phyloP scores from a whole-genome alignment of 2,797 vertebrate genomes.

The Pitangus sulphuratus region DNA sequence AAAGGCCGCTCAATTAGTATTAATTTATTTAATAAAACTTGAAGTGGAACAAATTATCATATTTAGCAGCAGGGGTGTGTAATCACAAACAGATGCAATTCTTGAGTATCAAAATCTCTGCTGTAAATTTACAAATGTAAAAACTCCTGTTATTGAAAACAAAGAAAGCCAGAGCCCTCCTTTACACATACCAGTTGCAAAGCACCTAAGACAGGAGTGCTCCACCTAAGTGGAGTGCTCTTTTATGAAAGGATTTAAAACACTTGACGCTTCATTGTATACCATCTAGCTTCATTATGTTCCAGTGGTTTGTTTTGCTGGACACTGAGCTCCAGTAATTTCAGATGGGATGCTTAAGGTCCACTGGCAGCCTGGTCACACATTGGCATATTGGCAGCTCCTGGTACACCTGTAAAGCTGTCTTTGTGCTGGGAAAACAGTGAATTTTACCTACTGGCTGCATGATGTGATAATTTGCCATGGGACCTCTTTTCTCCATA shows the following conservation, averaged over 20 bases:
- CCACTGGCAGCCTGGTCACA: background rate
- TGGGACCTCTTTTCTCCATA: background rate
- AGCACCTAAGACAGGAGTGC: background rate
- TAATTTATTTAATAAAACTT: slow-evolving; percentile 51
- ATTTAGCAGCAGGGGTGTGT: background rate
- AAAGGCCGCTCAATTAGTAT: background rate
- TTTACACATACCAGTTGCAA: accelerated
- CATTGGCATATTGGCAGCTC: accelerated
- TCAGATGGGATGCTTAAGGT: background rate
- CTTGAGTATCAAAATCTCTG: background rate
- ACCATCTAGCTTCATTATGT: background rate
- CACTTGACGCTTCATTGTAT: accelerated
- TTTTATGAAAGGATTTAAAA: background rate
- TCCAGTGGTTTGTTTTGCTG: background rate
- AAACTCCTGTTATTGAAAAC: background rate
- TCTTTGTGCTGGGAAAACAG: background rate
- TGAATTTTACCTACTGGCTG: background rate
- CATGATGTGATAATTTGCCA: background rate
- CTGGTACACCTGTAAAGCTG: background rate
- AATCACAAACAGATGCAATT: background rate
- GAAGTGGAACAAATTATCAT: background rate
- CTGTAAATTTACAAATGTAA: background rate
- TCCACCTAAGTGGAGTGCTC: background rate
- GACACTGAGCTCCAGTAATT: background rate
- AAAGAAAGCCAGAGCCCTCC: background rate